Base-by-base conservation (phyloP, 1,140 invertebrate genomes). In the Calliopsis andreniformis region DNA sequence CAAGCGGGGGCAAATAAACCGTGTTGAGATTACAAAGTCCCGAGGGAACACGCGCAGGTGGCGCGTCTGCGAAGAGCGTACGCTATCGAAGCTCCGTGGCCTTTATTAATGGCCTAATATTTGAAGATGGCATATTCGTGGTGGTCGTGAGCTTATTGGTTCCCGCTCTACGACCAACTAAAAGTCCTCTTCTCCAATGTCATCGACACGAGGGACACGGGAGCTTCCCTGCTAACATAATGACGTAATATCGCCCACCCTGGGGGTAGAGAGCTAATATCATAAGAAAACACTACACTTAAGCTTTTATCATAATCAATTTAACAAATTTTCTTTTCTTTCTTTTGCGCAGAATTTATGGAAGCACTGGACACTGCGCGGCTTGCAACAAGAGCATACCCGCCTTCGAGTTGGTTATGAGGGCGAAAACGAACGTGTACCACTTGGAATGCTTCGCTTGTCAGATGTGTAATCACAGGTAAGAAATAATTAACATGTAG, bases 371-470 rank as follows among this genome's bases (percentile, higher is more conserved):
- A 70, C 96, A 97, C 90, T 99, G 98, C 91, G 96, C 97, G 62
- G 97, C 97, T 20, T 97, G 96, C 91, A 96, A 96, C 89, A 98
- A 98, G 94, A 96, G 96, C 84, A 98, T 99, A 89, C 97, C 98
- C 25, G 97, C 97, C 53, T 98, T 98, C 92, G 98, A 99, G 93
- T 98, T 98, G 97, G 98, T 98, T 76, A 98, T 99, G 98, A 94
- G 97, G 91, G 98, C 97, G 20, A 96, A 97, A 90, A 96, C 95
- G 84, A 98, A 98, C 92, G 97, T 98, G 63, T 98, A 98, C 92
- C 98, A 98, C 93, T 94, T 98, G 87, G 98, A 99, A 90, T 99
- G 98, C 90, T 99, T 99, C 91, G 97, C 97, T 77, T 99, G 98
- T 93, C 97, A 98, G 91, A 96, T 98, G 90, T 99, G 98, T 91